Evolutionary conservation across 1,140 invertebrate species (phyloP).

Genomic region (Atta cephalotes): DNA sequence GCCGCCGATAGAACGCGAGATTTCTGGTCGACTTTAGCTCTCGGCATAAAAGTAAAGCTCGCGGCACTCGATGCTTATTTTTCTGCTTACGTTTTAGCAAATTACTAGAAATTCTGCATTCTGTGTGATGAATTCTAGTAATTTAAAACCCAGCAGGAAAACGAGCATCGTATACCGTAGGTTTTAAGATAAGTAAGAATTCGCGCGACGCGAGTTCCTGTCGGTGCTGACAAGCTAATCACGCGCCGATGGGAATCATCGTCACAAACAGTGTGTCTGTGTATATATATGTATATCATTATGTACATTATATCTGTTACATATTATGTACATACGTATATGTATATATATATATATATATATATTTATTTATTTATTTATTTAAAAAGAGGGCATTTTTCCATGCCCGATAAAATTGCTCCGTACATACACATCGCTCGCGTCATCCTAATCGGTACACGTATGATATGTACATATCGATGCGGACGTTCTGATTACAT

Average conservation of each 20-base stretch:
- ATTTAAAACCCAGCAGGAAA: too few species aligned
- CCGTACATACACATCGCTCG: slow-evolving; percentile 35
- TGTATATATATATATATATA: slow-evolving; percentile 54
- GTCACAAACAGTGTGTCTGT: neutral
- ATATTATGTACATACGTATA: slow-evolving; percentile 50
- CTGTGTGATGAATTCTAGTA: too few species aligned
- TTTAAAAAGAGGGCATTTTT: slow-evolving; percentile 5
- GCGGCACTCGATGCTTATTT: too few species aligned
- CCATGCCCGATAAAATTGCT: slow-evolving; percentile 30
- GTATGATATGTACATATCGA: neutral
- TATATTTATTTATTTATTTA: slow-evolving; percentile 40
- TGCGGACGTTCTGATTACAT: neutral
- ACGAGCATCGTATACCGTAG: too few species aligned
- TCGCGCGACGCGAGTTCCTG: slow-evolving; percentile 23
- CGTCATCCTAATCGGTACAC: slow-evolving; percentile 42
- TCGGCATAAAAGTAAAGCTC: slow-evolving; percentile 19
- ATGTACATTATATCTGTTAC: slow-evolving; percentile 57
- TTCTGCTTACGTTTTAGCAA: too few species aligned
- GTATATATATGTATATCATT: slow-evolving; percentile 60
- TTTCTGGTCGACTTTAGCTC: slow-evolving; percentile 40
- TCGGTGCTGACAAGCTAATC: neutral
- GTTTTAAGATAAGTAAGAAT: slow-evolving; percentile 35
- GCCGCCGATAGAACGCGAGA: slow-evolving; percentile 5
- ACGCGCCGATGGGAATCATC: neutral
- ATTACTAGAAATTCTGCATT: too few species aligned